These are phyloP conservation scores for Gambusia affinis DNA, from an alignment of 2,113 vertebrate species.

Conservation along the genomic window DNA sequence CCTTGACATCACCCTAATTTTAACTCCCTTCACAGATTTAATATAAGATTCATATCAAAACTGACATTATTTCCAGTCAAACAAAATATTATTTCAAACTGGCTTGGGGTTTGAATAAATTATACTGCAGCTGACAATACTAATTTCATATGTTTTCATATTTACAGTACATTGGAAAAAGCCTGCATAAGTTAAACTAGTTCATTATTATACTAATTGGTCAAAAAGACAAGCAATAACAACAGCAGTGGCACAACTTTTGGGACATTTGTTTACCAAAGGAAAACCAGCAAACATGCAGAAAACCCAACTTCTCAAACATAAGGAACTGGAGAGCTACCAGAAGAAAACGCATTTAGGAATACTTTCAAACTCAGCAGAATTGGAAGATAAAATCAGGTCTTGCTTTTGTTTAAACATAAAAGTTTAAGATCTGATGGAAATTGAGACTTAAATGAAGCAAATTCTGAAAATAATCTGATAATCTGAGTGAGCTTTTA, in stretches of 20 bases:
- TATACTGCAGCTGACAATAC: neutral
- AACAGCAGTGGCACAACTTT: neutral
- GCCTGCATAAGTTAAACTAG: neutral
- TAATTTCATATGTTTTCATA: neutral
- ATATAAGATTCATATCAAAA: no score
- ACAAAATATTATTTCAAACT: neutral
- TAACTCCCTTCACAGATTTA: neutral
- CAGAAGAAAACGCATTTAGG: neutral
- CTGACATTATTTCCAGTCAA: neutral
- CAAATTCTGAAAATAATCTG: neutral
- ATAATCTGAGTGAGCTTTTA: neutral
- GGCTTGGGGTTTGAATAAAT: neutral
- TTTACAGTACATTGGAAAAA: neutral
- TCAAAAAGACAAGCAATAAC: neutral
- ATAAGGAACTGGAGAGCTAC: neutral
- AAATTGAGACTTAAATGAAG: neutral
- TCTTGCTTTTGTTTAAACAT: neutral
- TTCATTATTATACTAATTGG: neutral
- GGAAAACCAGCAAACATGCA: no score
- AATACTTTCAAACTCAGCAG: neutral
- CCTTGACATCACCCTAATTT: neutral
- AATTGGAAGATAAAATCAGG: neutral
- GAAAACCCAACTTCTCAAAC: neutral
- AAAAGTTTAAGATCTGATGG: neutral
- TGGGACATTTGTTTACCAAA: neutral